A percentile compares a stretch with the other conserved stretches of the same genome.
Conservation (phyloP, 1,140 invertebrate species). For the Hylyphantes graminicola region DNA sequence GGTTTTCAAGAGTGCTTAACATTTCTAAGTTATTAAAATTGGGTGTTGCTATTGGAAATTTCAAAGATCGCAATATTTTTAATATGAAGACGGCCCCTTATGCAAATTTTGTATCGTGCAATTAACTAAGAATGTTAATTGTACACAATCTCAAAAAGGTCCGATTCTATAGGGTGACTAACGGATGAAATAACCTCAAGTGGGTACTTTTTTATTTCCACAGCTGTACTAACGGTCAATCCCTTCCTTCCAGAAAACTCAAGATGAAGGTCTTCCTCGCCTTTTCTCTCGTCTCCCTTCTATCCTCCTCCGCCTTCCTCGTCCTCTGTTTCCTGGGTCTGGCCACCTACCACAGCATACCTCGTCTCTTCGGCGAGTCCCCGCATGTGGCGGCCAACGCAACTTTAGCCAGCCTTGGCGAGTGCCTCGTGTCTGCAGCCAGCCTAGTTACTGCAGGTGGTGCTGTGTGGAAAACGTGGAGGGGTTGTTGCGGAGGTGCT, state of each 20-base stretch:
- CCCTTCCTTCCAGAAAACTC: background rate
- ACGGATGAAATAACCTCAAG: no score
- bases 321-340: slow-evolving; percentile 28
- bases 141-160: no score
- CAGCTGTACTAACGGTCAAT: no score
- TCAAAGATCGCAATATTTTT: no score
- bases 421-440: slow-evolving; percentile 15
- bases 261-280: slow-evolving; percentile 42
- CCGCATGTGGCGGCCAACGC: slow-evolving; percentile 37
- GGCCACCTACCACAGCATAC: slow-evolving; percentile 27
- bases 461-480: slow-evolving; percentile 28
- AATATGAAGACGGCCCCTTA: no score
- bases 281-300: background rate
- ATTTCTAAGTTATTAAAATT: no score
- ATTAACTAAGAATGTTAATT: no score
- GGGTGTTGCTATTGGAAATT: no score
- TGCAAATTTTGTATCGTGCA: no score
- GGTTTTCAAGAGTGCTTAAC: no score
- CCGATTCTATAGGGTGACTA: no score
- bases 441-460: slow-evolving; percentile 14
- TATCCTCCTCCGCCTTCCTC: slow-evolving; percentile 1
- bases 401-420: slow-evolving; percentile 6
- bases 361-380: slow-evolving; percentile 26
- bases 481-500: background rate
- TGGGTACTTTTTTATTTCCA: no score